Conservation (phyloP, 2,888 invertebrate genomes). For the Melanophora roralis region DNA sequence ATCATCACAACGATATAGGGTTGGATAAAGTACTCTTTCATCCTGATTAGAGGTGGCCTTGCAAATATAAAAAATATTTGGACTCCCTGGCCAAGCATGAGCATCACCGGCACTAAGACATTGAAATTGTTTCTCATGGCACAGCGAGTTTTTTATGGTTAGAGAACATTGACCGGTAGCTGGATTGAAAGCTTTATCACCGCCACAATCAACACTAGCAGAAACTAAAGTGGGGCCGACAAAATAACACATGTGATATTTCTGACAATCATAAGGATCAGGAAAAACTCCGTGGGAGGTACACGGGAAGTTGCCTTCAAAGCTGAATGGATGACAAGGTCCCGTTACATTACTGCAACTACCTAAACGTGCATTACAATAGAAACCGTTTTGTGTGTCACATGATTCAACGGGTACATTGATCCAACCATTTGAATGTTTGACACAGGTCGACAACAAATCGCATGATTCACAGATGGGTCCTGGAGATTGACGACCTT, state of each 20-base stretch:
- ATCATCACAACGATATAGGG: constrained; percentile 74
- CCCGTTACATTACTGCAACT: constrained; percentile 74
- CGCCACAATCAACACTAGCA: constrained; percentile 74
- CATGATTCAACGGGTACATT: constrained; percentile 76
- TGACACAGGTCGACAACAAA: constrained; percentile 74
- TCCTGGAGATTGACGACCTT: constrained; percentile 72
- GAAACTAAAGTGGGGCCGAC: constrained; percentile 73
- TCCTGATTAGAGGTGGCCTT: constrained; percentile 73
- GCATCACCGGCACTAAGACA: constrained; percentile 73
- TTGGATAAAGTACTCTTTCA: constrained; percentile 73
- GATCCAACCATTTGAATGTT: constrained; percentile 73
- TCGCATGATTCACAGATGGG: constrained; percentile 76
- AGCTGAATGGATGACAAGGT: constrained; percentile 76
- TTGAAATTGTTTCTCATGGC: constrained; percentile 70
- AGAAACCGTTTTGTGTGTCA: constrained; percentile 73
- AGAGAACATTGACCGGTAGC: constrained; percentile 74
- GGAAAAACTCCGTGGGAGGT: constrained; percentile 76
- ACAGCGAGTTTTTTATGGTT: constrained; percentile 68
- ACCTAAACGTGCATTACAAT: constrained; percentile 72
- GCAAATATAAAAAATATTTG: constrained; percentile 76
- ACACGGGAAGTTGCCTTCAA: constrained; percentile 75
- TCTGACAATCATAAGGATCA: constrained; percentile 77
- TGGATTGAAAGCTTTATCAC: constrained; percentile 73
- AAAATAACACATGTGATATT: constrained; percentile 76
- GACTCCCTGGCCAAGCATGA: constrained; percentile 73